phyloP scores from a whole-genome alignment of 2,113 vertebrate genomes.

The Elgaria multicarinata region DNA sequence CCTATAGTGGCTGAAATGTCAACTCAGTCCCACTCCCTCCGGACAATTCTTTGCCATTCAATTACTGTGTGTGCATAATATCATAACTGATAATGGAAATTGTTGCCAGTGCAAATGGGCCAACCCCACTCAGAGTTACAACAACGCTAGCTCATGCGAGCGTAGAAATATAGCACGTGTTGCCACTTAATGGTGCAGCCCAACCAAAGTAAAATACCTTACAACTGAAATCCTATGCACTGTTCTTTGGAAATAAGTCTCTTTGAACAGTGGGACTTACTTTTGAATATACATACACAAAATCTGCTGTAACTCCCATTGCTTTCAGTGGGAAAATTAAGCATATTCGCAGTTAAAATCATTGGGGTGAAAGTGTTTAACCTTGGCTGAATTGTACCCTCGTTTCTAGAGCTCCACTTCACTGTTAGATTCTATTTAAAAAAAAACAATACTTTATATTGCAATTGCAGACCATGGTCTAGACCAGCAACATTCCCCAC shows the following conservation, averaged over 20 bases:
- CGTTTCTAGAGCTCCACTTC: background rate
- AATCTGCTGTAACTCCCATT: too few relatives aligned
- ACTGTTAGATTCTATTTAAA: background rate
- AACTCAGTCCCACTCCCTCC: background rate
- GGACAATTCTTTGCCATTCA: background rate
- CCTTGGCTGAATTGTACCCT: background rate
- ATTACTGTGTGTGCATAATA: background rate
- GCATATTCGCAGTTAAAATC: background rate
- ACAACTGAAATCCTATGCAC: background rate
- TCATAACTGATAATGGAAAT: background rate
- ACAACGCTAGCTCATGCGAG: background rate
- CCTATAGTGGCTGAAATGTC: background rate
- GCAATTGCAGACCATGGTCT: background rate
- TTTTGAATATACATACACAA: background rate
- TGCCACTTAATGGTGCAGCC: background rate
- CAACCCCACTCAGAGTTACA: background rate
- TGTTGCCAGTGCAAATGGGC: background rate
- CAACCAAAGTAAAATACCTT: background rate
- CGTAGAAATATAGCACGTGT: background rate
- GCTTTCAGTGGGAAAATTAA: background rate
- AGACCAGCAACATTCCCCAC: background rate
- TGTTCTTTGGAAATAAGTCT: background rate
- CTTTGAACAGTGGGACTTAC: background rate
- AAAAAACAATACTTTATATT: slow-evolving; percentile 1
- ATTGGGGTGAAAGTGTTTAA: background rate